Evolutionary conservation across 2,888 invertebrate genomes (phyloP).

Genomic region (Heliconius aoede): DNA sequence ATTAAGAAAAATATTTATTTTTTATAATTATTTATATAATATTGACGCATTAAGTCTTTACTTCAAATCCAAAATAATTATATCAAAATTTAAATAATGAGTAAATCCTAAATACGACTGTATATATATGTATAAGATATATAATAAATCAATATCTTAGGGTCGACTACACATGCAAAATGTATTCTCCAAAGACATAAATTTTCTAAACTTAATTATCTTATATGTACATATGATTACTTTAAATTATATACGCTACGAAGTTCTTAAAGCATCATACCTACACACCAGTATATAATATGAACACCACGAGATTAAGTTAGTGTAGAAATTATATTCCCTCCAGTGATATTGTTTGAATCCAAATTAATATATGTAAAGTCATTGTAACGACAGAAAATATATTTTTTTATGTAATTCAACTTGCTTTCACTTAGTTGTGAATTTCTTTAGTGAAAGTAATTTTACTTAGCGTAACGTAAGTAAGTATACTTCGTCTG

Average conservation of each 20-base stretch:
- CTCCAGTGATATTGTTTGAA: constrained; percentile 28
- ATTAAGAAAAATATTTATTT: no score
- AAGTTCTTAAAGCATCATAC: constrained; percentile 7
- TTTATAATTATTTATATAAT: background rate
- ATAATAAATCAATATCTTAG: background rate
- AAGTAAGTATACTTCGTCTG: no score
- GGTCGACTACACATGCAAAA: background rate
- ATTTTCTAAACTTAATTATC: background rate
- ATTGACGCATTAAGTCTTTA: background rate
- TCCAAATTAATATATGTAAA: constrained; percentile 28
- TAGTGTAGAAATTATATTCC: constrained; percentile 26
- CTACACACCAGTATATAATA: background rate
- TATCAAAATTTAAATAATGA: background rate
- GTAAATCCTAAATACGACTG: background rate
- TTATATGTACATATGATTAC: background rate
- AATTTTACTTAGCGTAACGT: background rate
- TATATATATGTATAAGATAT: background rate
- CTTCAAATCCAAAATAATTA: background rate
- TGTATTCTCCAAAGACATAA: background rate
- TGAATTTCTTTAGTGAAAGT: background rate
- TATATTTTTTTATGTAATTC: constrained; percentile 6
- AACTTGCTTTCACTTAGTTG: constrained; percentile 5
- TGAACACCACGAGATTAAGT: constrained; percentile 26
- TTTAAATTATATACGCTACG: background rate
- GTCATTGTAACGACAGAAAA: background rate